Evolutionary conservation across 2,797 vertebrate species (phyloP).

Genomic region (Falco columbarius): DNA sequence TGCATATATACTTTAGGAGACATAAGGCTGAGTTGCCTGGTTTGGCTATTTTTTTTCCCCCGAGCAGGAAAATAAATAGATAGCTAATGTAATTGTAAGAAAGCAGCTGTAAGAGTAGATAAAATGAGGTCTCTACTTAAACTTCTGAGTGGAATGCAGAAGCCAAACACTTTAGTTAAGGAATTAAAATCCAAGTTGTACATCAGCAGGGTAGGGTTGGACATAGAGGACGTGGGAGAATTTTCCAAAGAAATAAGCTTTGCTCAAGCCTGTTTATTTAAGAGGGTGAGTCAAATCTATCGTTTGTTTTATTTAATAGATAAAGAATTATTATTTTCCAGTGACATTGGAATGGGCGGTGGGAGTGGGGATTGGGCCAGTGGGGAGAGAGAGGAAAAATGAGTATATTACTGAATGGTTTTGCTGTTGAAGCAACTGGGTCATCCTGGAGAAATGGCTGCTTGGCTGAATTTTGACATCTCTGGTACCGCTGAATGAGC

Average conservation of each 20-base stretch:
- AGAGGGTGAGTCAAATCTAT: constrained; percentile 2
- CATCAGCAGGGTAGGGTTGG: constrained; percentile 3
- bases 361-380: neutral
- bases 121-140: constrained; percentile 36
- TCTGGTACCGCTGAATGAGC: neutral
- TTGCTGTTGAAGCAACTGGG: neutral
- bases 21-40: neutral
- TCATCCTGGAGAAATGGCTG: neutral
- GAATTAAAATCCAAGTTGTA: constrained; percentile 53
- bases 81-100: constrained; percentile 50
- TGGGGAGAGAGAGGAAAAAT: neutral
- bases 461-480: neutral
- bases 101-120: constrained; percentile 46
- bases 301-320: neutral
- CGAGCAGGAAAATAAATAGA: constrained; percentile 34
- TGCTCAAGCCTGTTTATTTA: constrained; percentile 30
- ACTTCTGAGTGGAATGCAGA: constrained; percentile 13
- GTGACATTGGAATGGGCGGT: neutral
- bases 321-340: neutral
- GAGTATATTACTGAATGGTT: neutral
- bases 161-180: neutral
- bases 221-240: neutral
- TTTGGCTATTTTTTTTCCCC: neutral
- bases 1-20: neutral
- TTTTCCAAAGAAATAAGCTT: neutral